Evolutionary conservation across 1,140 invertebrate species (phyloP).

Genomic region (Chlorops oryzae): DNA sequence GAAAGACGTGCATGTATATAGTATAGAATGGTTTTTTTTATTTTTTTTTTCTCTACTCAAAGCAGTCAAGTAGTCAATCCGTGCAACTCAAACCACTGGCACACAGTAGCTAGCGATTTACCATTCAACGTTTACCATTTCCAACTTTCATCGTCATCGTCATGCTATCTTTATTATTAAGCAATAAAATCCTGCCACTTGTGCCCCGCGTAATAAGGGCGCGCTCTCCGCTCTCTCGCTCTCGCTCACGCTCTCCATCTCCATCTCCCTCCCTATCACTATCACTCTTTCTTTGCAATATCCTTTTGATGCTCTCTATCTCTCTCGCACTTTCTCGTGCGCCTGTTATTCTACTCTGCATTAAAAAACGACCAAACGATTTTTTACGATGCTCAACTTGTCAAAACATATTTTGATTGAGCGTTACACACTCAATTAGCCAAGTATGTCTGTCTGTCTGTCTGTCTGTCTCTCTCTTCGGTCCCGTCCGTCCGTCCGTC

Average conservation of each 20-base stretch:
- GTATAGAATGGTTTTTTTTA: no score
- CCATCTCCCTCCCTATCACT: not conserved
- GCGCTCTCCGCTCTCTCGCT: constrained; percentile 2
- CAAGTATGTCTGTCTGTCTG: constrained; percentile 10
- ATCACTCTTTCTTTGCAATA: not conserved
- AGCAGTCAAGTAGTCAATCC: no score
- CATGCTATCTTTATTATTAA: constrained; percentile 46
- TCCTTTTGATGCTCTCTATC: no score
- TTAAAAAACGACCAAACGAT: constrained; percentile 16
- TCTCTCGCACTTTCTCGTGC: no score
- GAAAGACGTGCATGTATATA: no score
- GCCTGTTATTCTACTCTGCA: no score
- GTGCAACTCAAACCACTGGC: no score
- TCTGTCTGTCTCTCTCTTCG: not conserved
- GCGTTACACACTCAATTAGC: constrained; percentile 21
- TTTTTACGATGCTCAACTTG: constrained; percentile 18
- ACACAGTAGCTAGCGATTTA: no score
- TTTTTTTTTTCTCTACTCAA: no score
- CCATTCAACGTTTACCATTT: no score
- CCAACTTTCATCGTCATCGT: no score
- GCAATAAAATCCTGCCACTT: constrained; percentile 47
- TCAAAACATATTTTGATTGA: constrained; percentile 47
- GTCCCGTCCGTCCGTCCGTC: not conserved
- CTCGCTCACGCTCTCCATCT: no score
- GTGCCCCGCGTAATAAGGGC: constrained; percentile 29